Base-by-base conservation (phyloP, 2,113 vertebrate species). In the Melanerpes formicivorus region DNA sequence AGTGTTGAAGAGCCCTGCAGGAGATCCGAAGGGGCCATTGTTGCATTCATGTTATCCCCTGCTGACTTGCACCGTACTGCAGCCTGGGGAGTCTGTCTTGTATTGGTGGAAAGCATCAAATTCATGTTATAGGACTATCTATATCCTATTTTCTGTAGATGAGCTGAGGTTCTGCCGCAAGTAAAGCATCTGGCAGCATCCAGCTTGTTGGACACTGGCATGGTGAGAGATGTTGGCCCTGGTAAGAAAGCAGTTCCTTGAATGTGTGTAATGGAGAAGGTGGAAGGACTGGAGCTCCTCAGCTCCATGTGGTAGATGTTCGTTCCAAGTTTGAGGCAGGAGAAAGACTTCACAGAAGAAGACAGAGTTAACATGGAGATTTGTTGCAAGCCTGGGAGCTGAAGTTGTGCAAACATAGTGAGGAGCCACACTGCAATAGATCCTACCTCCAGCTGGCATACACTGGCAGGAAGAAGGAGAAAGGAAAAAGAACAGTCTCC, bases 1-100 rank as follows among this genome's bases (percentile, higher is more conserved):
- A 30, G 17, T 62, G 19, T 46, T 55, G 44, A 79, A 82, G 22
- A 66, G 19, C 26, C 48, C 29, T 58, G 63, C 56, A 80, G 60
- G 40, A 69, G 29, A 77, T 44, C 2, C 18, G 29, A 5, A 70
- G 29, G 15, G 14, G 54, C 18, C 26, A 26, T 19, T 17, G 19
- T 18, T 90, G 23, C 0, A 0, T 34, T 76, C 14, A 21, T 1
- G 0, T 66, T 58, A 21, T 42, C 23, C 15, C 9, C 65, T 1
- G 32, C 30, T 58, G 55, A 66, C 59, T 32, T 46, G 25, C 10
- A 30, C 37, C 5, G 7, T n/a, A 14, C 44, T 2, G 0, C n/a
- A 65, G 27, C 17, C 19, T 54, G 18, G 22, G 42, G 17, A 48
- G 6, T 55, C 55, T 58, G 9, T 27, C 62, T 81, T 2, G 0